Evolutionary conservation across 2,113 vertebrate genomes (phyloP), one percentile per base, ranked within the genome.

Genomic region (Xyrauchen texanus): DNA sequence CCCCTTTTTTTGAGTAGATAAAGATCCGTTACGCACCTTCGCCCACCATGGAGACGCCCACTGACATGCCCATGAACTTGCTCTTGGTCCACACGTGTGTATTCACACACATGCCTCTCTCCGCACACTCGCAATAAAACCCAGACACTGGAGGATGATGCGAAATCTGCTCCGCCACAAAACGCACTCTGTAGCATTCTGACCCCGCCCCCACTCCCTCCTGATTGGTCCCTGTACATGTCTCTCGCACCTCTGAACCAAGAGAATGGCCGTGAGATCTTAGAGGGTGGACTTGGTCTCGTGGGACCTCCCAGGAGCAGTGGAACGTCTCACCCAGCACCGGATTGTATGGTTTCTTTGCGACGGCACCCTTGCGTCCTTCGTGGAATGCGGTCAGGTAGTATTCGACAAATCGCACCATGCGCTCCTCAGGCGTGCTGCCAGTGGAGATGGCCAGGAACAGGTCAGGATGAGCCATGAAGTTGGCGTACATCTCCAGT

Each of bases 21-120:
- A 34, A 34, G 21, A 34, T 34, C 21, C 21, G 1, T 13, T 6
- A 51, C 80, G 16, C 62, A 98, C 97, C 97, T 95, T 99, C 97
- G 72, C 97, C 97, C 16, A 97, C 92, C 97, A 98, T 98, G 76
- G 97, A 97, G 88, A 99, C 97, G 49, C 97, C 97, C 88, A 99
- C 93, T 2, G 97, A 98, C 97, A 99, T 98, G 71, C 97, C 97
- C 96, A 99, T 94, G 89, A 99, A 98, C 92, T 99, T 99, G 96
- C 97, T 99, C 89, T 97, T 99, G 91, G 97, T 99, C 97, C 97
- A 98, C 0, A 98, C 91, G 0, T 98, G 95, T 34, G 95, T 91
- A 68, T 94, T 97, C 83, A 96, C 92, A 2, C 96, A 98, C 90
- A 98, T 94, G 73, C 88, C 92, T 91, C 93, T 93, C 91, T 98